Evolutionary conservation across 2,888 invertebrate species (phyloP), one percentile per base, ranked within the genome.

Genomic region (Girardia tigrina): DNA sequence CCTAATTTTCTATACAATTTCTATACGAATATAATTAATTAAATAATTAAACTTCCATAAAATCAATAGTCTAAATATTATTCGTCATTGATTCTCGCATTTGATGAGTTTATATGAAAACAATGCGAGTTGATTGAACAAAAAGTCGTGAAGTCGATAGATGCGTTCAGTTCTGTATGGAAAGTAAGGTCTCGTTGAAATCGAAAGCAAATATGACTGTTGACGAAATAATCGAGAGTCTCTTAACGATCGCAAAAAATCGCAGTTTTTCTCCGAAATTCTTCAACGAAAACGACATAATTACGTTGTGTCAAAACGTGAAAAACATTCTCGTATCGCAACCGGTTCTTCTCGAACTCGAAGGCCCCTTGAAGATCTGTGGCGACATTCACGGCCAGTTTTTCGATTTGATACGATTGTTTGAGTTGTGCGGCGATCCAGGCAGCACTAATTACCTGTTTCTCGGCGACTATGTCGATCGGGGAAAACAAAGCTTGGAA

Each of bases 321-420:
- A 75, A 70, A 75, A 70, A 72, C n/a, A 23, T 70, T 26, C 71
- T 75, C 16, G 28, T 75, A 6, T 78, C 80, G 20, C 84, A 85
- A 78, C 83, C 84, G 8, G 82, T 82, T 79, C 79, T 85, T 12
- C 79, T 85, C 71, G 83, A 84, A 78, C 80, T 85, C 28, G 56
- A 74, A 27, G 80, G 83, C 1, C 84, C 85, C 0, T 81, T 85
- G 56, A 84, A 83, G 78, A 82, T 85, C 28, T 82, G 82, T 27
- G 85, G 85, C 16, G 85, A 85, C 77, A 83, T 85, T 28, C 85
- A 76, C 56, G 75, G 85, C 4, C 85, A 85, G 80, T 85, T 81
- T 78, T 80, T 81, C 42, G 85, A 85, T 78, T 80, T 85, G 29
- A 79, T 85, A 2, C 78, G 83, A 28, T 81, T 84, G 74, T 84